Conservation (phyloP, 2,888 invertebrate genomes). For the Erebia epiphron region DNA sequence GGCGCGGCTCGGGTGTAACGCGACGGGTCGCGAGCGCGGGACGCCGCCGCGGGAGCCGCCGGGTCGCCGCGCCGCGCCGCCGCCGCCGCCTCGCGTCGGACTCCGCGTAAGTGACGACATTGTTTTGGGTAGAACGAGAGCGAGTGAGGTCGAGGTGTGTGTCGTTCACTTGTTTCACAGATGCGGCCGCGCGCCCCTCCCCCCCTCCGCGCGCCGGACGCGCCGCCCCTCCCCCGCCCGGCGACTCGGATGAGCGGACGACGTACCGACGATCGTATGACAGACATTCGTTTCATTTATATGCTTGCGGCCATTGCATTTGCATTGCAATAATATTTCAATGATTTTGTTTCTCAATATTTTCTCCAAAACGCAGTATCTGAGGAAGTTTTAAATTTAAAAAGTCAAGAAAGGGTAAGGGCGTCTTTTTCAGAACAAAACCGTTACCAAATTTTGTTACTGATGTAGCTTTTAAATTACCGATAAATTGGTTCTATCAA, state of each 20-base stretch:
- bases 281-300: conserved; percentile 22
- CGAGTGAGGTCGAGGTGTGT: conserved; percentile 15
- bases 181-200: conserved; percentile 1
- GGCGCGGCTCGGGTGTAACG: conserved; percentile 9
- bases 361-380: too few relatives aligned
- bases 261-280: conserved; percentile 15
- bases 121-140: conserved; percentile 17
- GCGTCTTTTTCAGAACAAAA: too few relatives aligned
- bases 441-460: too few relatives aligned
- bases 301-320: conserved; percentile 25
- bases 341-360: neutral
- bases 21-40: conserved; percentile 21
- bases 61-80: conserved; percentile 20
- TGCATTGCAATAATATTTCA: neutral
- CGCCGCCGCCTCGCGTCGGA: conserved; percentile 23
- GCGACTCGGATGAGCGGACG: neutral
- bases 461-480: too few relatives aligned
- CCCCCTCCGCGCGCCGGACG: conserved; percentile 6
- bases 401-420: too few relatives aligned
- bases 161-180: conserved; percentile 20
- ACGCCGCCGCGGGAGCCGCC: conserved; percentile 21
- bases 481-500: neutral
- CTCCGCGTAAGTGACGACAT: conserved; percentile 28
- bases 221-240: neutral
- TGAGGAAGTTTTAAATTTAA: too few relatives aligned